Percentiles rank a stretch among this genome's conserved stretches.
phyloP scores from a whole-genome alignment of 2,888 invertebrate genomes.

The Chalcosyrphus nemorum region DNA sequence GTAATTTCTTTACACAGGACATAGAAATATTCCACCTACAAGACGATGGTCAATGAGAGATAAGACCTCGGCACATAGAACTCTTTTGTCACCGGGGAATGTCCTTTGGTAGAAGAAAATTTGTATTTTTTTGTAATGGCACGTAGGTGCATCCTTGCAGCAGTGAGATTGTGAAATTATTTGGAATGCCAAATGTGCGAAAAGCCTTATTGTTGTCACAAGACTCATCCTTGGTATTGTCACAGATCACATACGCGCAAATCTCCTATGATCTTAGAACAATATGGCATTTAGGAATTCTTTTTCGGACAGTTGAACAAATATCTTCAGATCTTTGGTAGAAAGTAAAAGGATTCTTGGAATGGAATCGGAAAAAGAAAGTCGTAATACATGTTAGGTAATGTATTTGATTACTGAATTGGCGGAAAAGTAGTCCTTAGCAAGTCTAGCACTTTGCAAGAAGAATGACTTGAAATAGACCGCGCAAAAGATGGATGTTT shows the following conservation, averaged over 20 bases:
- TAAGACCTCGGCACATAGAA: constrained; percentile 19
- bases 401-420: background rate
- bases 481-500: too few relatives aligned
- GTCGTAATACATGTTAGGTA: constrained; percentile 13
- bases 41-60: constrained; percentile 37
- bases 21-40: constrained; percentile 56
- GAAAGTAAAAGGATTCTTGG: constrained; percentile 30
- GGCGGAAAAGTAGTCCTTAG: too few relatives aligned
- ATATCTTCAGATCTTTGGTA: constrained; percentile 9
- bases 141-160: constrained; percentile 35
- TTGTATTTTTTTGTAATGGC: constrained; percentile 34
- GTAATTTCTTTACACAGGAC: constrained; percentile 36
- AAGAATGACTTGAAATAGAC: too few relatives aligned
- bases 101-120: too few relatives aligned
- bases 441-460: too few relatives aligned
- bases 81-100: constrained; percentile 21
- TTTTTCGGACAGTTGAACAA: constrained; percentile 60
- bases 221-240: constrained; percentile 55
- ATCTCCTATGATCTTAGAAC: constrained; percentile 19
- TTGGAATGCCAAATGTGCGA: constrained; percentile 71
- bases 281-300: constrained; percentile 36
- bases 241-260: constrained; percentile 55
- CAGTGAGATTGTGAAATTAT: constrained; percentile 62
- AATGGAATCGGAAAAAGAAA: constrained; percentile 32
- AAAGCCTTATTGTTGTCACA: constrained; percentile 70